A percentile compares a stretch with the other conserved stretches of the same genome.
Evolutionary conservation across 30 jellyfish, hydroid and myxozoan genomes (phyloP).

Genomic region (Clytia hemisphaerica): DNA sequence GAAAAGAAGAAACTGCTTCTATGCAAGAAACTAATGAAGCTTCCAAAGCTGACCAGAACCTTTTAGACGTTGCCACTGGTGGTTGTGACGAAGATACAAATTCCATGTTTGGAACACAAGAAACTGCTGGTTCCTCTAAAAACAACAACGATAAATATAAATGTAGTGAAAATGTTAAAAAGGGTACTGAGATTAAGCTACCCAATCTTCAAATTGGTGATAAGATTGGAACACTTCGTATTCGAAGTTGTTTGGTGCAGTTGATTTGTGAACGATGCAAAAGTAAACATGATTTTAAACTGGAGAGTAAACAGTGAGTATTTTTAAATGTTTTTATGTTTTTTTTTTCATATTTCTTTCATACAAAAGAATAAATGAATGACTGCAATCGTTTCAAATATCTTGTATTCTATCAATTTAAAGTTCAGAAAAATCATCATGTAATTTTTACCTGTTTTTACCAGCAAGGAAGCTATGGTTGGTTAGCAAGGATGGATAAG

Average conservation of each 20-base stretch:
- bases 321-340: background rate
- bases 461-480: background rate
- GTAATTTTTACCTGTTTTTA: background rate
- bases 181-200: slow-evolving; percentile 17
- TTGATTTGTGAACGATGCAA: slow-evolving; percentile 19
- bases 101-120: no score
- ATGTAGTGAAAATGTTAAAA: background rate
- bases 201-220: background rate
- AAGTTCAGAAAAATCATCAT: background rate
- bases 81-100: no score
- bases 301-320: slow-evolving; percentile 7
- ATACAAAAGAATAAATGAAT: background rate
- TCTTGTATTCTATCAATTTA: background rate
- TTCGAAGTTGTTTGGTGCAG: background rate
- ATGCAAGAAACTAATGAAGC: no score
- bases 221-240: slow-evolving; percentile 9
- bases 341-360: background rate
- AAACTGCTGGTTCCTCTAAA: no score
- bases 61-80: no score
- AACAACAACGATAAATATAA: no score
- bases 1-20: background rate
- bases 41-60: no score
- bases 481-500: background rate
- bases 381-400: background rate
- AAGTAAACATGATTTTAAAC: background rate